These are phyloP conservation scores for Drosophila hydei DNA, from an alignment of 1,140 invertebrate genomes.

Conservation along the genomic window DNA sequence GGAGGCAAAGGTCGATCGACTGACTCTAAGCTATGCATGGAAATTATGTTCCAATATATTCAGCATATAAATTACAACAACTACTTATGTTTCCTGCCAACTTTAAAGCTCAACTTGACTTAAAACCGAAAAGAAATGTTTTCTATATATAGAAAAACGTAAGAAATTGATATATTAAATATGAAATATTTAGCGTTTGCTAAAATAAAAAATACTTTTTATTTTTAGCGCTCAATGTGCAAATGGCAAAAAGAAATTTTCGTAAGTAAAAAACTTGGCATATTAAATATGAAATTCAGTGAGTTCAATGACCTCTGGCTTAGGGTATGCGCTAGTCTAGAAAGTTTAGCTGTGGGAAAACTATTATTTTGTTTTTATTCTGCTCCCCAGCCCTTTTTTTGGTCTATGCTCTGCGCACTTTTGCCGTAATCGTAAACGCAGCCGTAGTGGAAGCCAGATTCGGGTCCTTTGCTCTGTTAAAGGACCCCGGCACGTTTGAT, in stretches of 20 bases:
- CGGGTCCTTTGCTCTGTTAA: constrained; percentile 47
- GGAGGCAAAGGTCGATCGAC: no score
- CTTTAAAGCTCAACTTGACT: no score
- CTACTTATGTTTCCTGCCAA: no score
- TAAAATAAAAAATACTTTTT: no score
- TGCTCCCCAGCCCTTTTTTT: constrained; percentile 9
- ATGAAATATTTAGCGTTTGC: no score
- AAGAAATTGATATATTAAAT: no score
- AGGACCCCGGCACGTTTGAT: constrained; percentile 56
- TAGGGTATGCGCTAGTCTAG: background rate
- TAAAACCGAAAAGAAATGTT: no score
- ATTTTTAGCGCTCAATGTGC: no score
- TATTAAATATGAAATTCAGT: background rate
- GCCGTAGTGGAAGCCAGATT: constrained; percentile 17
- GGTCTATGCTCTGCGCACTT: constrained; percentile 30
- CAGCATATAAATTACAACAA: no score
- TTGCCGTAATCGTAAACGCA: constrained; percentile 5
- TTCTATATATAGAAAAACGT: no score
- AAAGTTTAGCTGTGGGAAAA: background rate
- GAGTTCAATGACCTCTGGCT: background rate
- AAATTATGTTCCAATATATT: no score
- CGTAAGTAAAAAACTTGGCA: background rate
- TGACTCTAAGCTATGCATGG: no score
- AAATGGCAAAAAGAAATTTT: background rate
- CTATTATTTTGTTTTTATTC: constrained; percentile 5